phyloP scores from a whole-genome alignment of 1,140 invertebrate species.

The Sesamia nonagrioides region DNA sequence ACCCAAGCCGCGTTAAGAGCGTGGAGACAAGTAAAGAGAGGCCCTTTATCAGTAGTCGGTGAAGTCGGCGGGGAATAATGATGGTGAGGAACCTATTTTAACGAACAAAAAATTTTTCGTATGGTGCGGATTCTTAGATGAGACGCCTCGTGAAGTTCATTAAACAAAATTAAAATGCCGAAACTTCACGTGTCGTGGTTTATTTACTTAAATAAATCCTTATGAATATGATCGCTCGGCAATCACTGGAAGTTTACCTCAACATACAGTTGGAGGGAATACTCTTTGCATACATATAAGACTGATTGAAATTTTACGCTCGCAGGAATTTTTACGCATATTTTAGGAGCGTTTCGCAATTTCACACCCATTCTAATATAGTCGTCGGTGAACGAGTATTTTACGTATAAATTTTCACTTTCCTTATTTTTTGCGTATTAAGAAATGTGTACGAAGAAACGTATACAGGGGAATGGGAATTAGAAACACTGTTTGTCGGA shows the following conservation, averaged over 20 bases:
- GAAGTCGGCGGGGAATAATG: no score
- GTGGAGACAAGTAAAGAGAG: no score
- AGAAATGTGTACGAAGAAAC: slow-evolving; percentile 34
- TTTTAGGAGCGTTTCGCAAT: slow-evolving; percentile 69
- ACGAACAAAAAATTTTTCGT: no score
- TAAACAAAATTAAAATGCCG: neutral
- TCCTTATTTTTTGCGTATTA: slow-evolving; percentile 40
- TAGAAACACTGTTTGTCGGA: slow-evolving; percentile 26
- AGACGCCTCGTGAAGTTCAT: neutral
- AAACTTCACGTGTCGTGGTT: neutral
- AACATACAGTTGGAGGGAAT: slow-evolving; percentile 38
- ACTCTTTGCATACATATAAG: slow-evolving; percentile 80
- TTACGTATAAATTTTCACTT: slow-evolving; percentile 50
- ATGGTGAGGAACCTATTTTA: no score
- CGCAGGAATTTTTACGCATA: slow-evolving; percentile 76
- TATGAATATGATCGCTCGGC: slow-evolving; percentile 25
- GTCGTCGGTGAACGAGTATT: slow-evolving; percentile 52
- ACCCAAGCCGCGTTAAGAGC: no score
- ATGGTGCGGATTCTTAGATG: no score
- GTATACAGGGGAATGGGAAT: slow-evolving; percentile 1
- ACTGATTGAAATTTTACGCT: slow-evolving; percentile 83
- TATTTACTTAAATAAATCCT: slow-evolving; percentile 4
- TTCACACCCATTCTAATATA: slow-evolving; percentile 65
- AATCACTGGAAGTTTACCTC: slow-evolving; percentile 31
- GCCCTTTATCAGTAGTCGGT: no score